These are phyloP conservation scores for Cataglyphis hispanica DNA, from an alignment of 1,140 invertebrate species.

Conservation along the genomic window DNA sequence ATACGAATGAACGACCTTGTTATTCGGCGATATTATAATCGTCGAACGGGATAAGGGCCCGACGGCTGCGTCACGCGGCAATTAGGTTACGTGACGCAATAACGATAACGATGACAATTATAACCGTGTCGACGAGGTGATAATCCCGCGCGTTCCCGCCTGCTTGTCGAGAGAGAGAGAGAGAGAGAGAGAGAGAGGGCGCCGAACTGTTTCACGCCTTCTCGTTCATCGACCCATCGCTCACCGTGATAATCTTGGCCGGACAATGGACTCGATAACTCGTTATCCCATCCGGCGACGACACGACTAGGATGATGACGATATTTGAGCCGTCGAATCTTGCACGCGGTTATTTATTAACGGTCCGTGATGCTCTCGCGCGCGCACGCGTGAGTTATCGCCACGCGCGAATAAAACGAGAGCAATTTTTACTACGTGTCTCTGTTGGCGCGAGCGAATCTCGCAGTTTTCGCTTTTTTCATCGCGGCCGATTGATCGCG, in stretches of 20 bases:
- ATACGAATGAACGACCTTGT: slow-evolving; percentile 45
- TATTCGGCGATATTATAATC: slow-evolving; percentile 70
- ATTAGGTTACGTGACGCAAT: slow-evolving; percentile 75
- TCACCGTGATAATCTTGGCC: slow-evolving; percentile 48
- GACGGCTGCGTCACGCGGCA: slow-evolving; percentile 72
- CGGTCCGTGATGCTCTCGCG: background rate
- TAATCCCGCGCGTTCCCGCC: slow-evolving; percentile 20
- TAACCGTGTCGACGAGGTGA: slow-evolving; percentile 67
- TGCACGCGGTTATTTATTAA: slow-evolving; percentile 29
- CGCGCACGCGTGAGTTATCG: background rate
- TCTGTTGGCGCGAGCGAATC: background rate
- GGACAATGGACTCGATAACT: slow-evolving; percentile 39
- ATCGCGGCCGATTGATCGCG: slow-evolving; percentile 35
- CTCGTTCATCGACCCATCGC: slow-evolving; percentile 29
- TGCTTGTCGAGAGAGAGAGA: slow-evolving; percentile 38
- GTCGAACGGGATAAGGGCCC: slow-evolving; percentile 71
- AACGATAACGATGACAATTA: slow-evolving; percentile 75
- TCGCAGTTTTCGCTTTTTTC: slow-evolving; percentile 1
- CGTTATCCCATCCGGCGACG: background rate
- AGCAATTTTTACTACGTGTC: slow-evolving; percentile 25
- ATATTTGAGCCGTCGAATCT: slow-evolving; percentile 11
- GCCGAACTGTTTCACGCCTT: slow-evolving; percentile 43
- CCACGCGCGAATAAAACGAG: slow-evolving; percentile 5
- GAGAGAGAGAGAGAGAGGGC: background rate
- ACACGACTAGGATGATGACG: background rate